Conservation (phyloP, 2,797 vertebrate genomes). For the Galago senegalensis region DNA sequence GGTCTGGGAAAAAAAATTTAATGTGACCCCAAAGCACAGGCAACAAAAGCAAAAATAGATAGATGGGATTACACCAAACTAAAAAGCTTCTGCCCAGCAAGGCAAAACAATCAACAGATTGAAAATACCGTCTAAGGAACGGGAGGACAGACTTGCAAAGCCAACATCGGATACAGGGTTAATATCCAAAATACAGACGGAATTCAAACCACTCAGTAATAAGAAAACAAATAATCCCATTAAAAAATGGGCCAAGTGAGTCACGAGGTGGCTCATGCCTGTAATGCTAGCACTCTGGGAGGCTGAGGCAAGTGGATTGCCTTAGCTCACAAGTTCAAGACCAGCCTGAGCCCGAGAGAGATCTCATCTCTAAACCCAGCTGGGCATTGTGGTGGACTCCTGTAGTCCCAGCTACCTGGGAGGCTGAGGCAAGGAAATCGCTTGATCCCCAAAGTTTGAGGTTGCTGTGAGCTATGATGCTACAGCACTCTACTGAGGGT, state of each 20-base stretch:
- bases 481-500: too few species aligned
- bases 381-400: too few species aligned
- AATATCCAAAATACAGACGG: background rate
- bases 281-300: too few species aligned
- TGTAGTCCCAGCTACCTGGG: too few species aligned
- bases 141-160: background rate
- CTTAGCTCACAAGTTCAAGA: too few species aligned
- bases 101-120: background rate
- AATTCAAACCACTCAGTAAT: background rate
- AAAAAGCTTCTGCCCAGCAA: background rate
- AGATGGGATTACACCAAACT: background rate
- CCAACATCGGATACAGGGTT: background rate
- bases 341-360: too few species aligned
- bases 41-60: background rate
- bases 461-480: too few species aligned
- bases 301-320: too few species aligned
- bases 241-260: background rate
- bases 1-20: background rate
- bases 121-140: background rate
- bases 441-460: too few species aligned
- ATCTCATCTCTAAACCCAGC: too few species aligned
- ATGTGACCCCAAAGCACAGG: background rate
- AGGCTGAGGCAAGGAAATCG: too few species aligned
- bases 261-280: too few species aligned
- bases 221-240: background rate